phyloP scores from a whole-genome alignment of 2,113 vertebrate genomes.

The Xyrauchen texanus region DNA sequence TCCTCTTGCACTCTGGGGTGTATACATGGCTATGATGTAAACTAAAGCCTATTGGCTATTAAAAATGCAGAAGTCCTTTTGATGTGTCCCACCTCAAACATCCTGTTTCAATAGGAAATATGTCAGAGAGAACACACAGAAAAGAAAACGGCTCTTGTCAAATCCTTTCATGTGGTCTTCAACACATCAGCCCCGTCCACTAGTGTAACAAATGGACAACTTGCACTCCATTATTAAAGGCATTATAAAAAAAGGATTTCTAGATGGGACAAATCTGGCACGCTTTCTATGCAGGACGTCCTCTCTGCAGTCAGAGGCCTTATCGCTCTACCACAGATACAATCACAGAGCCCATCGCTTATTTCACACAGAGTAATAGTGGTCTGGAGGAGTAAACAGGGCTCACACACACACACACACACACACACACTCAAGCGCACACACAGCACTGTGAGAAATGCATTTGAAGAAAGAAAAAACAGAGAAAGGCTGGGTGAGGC shows the following conservation, averaged over 20 bases:
- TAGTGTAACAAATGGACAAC: conserved; percentile 16
- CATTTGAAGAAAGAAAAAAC: conserved; percentile 38
- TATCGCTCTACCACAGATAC: conserved; percentile 57
- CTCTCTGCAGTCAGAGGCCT: conserved; percentile 33
- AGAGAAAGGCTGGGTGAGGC: conserved; percentile 40
- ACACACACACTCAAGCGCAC: neutral
- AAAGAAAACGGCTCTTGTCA: neutral
- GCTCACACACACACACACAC: conserved; percentile 3
- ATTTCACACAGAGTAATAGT: conserved; percentile 55
- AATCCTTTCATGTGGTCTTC: neutral
- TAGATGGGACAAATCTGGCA: conserved; percentile 20
- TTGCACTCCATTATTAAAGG: conserved; percentile 25
- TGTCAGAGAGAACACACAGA: neutral
- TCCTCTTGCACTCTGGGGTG: too few relatives aligned
- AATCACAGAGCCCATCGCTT: conserved; percentile 53
- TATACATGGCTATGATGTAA: too few relatives aligned
- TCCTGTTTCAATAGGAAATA: neutral
- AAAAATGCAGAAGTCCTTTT: neutral
- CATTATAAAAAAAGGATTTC: conserved; percentile 42
- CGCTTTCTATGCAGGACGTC: conserved; percentile 37
- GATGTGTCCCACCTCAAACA: neutral
- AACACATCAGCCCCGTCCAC: conserved; percentile 6
- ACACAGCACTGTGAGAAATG: conserved; percentile 41
- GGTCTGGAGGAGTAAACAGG: conserved; percentile 33
- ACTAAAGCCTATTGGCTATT: too few relatives aligned